A percentile compares a stretch with the other conserved stretches of the same genome.
These are phyloP conservation scores for Coendou prehensilis DNA, from an alignment of 2,797 vertebrate species.

Conservation along the genomic window DNA sequence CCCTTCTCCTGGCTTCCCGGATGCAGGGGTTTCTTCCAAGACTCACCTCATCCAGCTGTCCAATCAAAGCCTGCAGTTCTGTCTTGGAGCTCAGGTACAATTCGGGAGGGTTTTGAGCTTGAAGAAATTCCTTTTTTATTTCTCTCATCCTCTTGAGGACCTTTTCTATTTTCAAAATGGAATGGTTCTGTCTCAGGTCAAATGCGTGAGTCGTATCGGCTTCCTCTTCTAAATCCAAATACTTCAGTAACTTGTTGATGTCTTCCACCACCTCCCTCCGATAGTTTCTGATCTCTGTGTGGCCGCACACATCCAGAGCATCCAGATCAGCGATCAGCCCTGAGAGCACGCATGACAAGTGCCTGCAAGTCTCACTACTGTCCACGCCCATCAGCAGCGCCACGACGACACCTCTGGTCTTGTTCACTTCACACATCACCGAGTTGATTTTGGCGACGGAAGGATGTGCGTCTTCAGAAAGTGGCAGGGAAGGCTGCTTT, in stretches of 20 bases:
- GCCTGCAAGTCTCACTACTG: slow-evolving; percentile 95
- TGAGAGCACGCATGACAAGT: slow-evolving; percentile 96
- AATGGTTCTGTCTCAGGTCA: slow-evolving; percentile 96
- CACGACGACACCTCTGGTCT: slow-evolving; percentile 95
- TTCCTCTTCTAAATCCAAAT: slow-evolving; percentile 97
- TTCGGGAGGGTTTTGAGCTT: slow-evolving; percentile 92
- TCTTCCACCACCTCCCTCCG: slow-evolving; percentile 98
- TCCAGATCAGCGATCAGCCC: slow-evolving; percentile 97
- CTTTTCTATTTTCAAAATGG: slow-evolving; percentile 96
- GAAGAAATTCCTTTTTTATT: slow-evolving; percentile 92
- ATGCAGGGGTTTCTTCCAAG: slow-evolving; percentile 97
- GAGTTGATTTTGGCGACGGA: slow-evolving; percentile 96
- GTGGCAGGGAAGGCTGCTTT: slow-evolving; percentile 94
- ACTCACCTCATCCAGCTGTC: slow-evolving; percentile 95
- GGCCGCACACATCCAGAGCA: slow-evolving; percentile 96
- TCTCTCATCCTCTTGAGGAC: slow-evolving; percentile 93
- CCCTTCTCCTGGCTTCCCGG: slow-evolving; percentile 96
- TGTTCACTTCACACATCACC: slow-evolving; percentile 96
- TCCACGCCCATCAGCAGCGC: slow-evolving; percentile 96
- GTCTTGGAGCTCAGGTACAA: slow-evolving; percentile 93
- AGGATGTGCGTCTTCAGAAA: slow-evolving; percentile 94
- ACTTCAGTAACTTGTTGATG: slow-evolving; percentile 96
- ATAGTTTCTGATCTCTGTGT: slow-evolving; percentile 95
- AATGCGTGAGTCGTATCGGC: slow-evolving; percentile 93
- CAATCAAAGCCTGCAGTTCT: slow-evolving; percentile 95